Evolutionary conservation across 1,140 invertebrate genomes (phyloP).

Genomic region (Caenorhabditis elegans): WBcel235 BX284602.5:14528501-14529000

Average conservation of each 20-base stretch:
- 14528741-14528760: not conserved
- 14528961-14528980: not conserved
- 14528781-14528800: constrained; percentile 24
- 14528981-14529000: not conserved
- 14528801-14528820: not conserved
- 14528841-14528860: not conserved
- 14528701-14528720: too few relatives aligned
- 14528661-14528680: not conserved
- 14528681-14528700: too few relatives aligned
- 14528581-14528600: not conserved
- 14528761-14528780: not conserved
- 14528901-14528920: too few relatives aligned
- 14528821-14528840: constrained; percentile 16
- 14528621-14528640: not conserved
- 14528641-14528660: not conserved
- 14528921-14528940: constrained; percentile 17
- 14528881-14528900: not conserved
- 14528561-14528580: too few relatives aligned
- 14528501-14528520: too few relatives aligned
- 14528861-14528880: not conserved
- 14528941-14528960: not conserved
- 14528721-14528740: too few relatives aligned
- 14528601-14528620: not conserved
- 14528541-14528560: too few relatives aligned
- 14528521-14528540: too few relatives aligned